Evolutionary conservation across 2,888 invertebrate genomes (phyloP).

Genomic region (Coecobrya sp.): DNA sequence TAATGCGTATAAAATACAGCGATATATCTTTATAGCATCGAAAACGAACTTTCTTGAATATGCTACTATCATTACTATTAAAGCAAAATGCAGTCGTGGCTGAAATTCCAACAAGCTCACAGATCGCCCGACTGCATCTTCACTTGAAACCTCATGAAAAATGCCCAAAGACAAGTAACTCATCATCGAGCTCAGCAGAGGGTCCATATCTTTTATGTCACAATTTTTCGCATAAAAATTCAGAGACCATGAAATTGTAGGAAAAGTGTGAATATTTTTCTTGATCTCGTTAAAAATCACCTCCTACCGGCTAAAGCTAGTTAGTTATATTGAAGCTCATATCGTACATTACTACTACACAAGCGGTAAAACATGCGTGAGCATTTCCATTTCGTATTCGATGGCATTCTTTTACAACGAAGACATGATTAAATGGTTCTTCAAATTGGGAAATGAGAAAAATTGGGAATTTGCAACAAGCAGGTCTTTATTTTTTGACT

Average conservation of each 20-base stretch:
- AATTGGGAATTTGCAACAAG: conserved; percentile 57
- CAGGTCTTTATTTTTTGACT: not conserved
- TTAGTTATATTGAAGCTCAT: conserved; percentile 47
- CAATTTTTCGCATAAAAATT: conserved; percentile 74
- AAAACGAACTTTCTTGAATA: conserved; percentile 42
- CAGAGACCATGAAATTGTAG: conserved; percentile 74
- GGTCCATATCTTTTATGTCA: conserved; percentile 72
- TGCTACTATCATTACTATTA: conserved; percentile 17
- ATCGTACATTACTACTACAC: not conserved
- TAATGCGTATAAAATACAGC: not conserved
- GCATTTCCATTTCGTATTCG: not conserved
- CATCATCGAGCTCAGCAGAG: conserved; percentile 73
- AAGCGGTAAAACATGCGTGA: conserved; percentile 21
- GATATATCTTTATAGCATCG: conserved; percentile 34
- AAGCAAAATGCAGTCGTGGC: not conserved
- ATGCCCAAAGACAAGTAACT: conserved; percentile 75
- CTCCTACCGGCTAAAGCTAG: conserved; percentile 68
- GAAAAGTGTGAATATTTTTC: conserved; percentile 74
- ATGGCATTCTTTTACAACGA: conserved; percentile 5
- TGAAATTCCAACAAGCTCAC: conserved; percentile 59
- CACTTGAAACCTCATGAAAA: conserved; percentile 71
- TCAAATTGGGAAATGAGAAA: conserved; percentile 52
- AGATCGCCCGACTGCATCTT: conserved; percentile 47
- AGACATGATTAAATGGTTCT: conserved; percentile 53
- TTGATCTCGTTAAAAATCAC: conserved; percentile 74